Base-by-base conservation (phyloP, 2,797 vertebrate genomes). In the Stomatorhinus walkeri region DNA sequence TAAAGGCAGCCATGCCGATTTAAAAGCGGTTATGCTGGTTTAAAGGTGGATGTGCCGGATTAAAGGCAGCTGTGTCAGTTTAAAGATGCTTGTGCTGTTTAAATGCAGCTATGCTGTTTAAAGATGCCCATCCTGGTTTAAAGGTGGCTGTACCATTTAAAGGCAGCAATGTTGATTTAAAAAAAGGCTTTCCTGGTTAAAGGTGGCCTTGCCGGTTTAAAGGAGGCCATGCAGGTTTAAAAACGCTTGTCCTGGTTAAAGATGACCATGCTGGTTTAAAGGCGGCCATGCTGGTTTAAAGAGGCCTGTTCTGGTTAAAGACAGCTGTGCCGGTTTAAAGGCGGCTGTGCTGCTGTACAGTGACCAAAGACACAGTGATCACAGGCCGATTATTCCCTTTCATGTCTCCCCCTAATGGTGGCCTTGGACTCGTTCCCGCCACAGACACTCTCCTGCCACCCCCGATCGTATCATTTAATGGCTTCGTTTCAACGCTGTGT, bases 371-470 rank as follows among this genome's bases (percentile, higher is more conserved):
- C 84, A 40, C 48, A 76, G 48, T 43, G 84, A 86, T 68, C 88
- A 61, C 88, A 61, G 88, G 48, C 28, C 32, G n/a, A 24, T 8
- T 40, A 61, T 87, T 89, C 61, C 10, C 88, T 87, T 86, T 87
- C 84, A 87, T 43, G 84, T 86, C 48, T 76, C n/a, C 24, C 14
- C 22, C 72, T 87, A 85, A 36, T 56, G 54, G 52, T 16, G 56
- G 54, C 81, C 61, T 72, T 49, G 49, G 22, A 87, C 68, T 76
- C 61, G 51, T 32, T 68, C 32, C 61, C 10, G 49, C 79, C 9
- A 19, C 10, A n/a, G 19, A 85, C 28, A 49, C 85, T 49, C 84
- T 28, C 51, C 59, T 86, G 88, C 48, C 9, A 24, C 87, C 56
- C 28, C 14, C 46, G 24, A 61, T 59, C 81, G 43, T 51, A 48